These are phyloP conservation scores for Rugalucina vietnamica DNA, from an alignment of 2,888 invertebrate species.

Conservation along the genomic window DNA sequence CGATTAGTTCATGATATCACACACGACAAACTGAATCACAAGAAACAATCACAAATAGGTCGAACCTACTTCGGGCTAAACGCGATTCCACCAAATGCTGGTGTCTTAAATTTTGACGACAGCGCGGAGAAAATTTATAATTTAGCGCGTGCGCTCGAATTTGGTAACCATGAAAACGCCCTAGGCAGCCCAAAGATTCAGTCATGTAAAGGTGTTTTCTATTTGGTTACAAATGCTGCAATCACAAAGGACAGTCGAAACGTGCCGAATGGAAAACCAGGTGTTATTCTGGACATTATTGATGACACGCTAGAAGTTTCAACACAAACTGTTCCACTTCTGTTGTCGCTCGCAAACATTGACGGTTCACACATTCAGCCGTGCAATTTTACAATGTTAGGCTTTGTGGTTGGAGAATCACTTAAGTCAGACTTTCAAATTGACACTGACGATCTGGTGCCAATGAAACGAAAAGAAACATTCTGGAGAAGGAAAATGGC, in stretches of 20 bases:
- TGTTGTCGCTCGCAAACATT: constrained; percentile 60
- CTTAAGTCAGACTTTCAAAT: constrained; percentile 34
- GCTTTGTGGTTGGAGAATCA: constrained; percentile 45
- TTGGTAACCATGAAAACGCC: constrained; percentile 69
- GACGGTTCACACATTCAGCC: constrained; percentile 58
- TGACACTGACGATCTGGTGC: constrained; percentile 35
- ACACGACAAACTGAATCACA: constrained; percentile 19
- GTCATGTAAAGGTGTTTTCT: constrained; percentile 56
- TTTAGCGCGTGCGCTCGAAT: constrained; percentile 65
- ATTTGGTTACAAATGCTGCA: constrained; percentile 67
- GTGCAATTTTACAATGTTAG: constrained; percentile 41
- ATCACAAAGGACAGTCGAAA: constrained; percentile 1
- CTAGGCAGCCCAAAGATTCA: constrained; percentile 69
- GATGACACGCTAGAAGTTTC: constrained; percentile 65
- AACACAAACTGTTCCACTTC: constrained; percentile 48
- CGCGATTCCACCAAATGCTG: constrained; percentile 67
- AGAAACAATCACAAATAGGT: constrained; percentile 44
- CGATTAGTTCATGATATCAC: constrained; percentile 53
- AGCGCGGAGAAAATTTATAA: constrained; percentile 53
- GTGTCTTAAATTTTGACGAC: constrained; percentile 60
- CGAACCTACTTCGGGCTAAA: constrained; percentile 67
- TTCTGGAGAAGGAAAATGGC: constrained; percentile 65
- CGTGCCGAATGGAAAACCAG: constrained; percentile 16
- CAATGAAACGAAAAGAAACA: constrained; percentile 61
- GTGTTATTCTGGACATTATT: constrained; percentile 61